Evolutionary conservation across 2,113 vertebrate genomes (phyloP).

Genomic region (Terrapene triunguis): DNA sequence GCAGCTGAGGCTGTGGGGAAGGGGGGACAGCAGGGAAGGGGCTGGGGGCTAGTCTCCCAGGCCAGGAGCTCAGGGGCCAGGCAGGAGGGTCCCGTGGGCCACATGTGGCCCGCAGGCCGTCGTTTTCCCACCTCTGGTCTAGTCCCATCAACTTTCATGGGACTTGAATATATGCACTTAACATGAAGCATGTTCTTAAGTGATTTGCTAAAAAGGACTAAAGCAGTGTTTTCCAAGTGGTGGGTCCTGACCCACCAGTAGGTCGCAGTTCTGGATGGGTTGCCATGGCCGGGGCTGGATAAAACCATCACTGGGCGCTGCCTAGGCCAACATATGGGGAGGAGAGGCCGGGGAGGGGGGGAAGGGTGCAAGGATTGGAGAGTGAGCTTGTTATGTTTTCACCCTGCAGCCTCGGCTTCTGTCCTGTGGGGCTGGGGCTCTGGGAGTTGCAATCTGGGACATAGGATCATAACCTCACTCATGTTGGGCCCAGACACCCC

Average conservation of each 20-base stretch:
- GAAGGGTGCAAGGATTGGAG: not conserved
- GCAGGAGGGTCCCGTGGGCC: no score
- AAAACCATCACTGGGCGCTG: not conserved
- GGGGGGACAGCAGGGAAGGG: no score
- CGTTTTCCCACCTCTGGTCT: no score
- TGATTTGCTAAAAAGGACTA: rapidly evolving
- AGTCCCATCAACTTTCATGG: not conserved
- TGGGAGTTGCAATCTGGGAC: not conserved
- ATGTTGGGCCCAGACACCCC: not conserved
- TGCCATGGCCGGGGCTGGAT: not conserved
- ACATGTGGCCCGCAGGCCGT: no score
- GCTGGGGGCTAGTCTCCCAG: no score
- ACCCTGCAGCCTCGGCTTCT: no score
- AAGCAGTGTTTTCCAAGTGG: not conserved
- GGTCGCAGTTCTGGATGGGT: not conserved
- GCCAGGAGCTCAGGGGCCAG: no score
- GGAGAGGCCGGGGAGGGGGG: no score
- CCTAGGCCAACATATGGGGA: not conserved
- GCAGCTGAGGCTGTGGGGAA: no score
- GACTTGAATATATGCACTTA: not conserved
- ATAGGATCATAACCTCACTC: not conserved
- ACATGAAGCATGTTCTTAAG: not conserved
- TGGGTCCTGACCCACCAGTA: not conserved
- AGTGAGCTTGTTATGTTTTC: no score
- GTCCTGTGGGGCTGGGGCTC: not conserved